Base-by-base conservation (phyloP, 2,113 vertebrate species). In the Apistogramma diplotaenia region DNA sequence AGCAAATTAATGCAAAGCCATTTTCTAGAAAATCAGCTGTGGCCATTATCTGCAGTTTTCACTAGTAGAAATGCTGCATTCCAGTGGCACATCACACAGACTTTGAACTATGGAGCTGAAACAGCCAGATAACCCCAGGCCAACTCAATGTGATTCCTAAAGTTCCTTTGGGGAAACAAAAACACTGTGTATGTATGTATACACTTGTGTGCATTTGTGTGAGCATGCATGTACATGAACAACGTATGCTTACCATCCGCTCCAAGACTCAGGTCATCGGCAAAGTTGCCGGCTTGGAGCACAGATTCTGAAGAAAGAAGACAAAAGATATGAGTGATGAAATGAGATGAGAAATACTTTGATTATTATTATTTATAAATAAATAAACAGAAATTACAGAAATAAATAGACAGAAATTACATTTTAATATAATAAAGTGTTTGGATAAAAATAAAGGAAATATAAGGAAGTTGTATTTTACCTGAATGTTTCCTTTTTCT, bases 261-360 rank as follows among this genome's bases (percentile, higher is more conserved):
- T 89, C 97, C 97, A 23, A 96, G 94, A 65, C 85, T 94, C 82
- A 97, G 92, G 62, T 98, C 96, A 89, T 97, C 96, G 70, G 96
- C 96, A 74, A 94, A 95, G 87, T 95, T 96, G 87, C 82, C 87
- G 3, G 70, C 19, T 89, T 82, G 94, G 72, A 92, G 74, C 9
- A 77, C 70, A 70, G 89, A 77, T 43, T 93, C 97, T 98, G 87
- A 43, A 76, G 51, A 83, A 37, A 59, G 16, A n/a, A 15, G 19
- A 23, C 13, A 61, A 37, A n/a, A 13, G 11, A 37, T 1, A 37
- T 61, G 33, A 61, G 12, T 21, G 4, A 60, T 35, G n/a, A 60
- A 0, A 60, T 60, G 19, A 60, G 3, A 60, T 60, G 31, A 60
- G 3, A 35, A 35, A 60, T 60, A 13, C 29, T 60, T 33, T n/a